Base-by-base conservation (phyloP, 2,797 vertebrate species). In the Aeoliscus strigatus region DNA sequence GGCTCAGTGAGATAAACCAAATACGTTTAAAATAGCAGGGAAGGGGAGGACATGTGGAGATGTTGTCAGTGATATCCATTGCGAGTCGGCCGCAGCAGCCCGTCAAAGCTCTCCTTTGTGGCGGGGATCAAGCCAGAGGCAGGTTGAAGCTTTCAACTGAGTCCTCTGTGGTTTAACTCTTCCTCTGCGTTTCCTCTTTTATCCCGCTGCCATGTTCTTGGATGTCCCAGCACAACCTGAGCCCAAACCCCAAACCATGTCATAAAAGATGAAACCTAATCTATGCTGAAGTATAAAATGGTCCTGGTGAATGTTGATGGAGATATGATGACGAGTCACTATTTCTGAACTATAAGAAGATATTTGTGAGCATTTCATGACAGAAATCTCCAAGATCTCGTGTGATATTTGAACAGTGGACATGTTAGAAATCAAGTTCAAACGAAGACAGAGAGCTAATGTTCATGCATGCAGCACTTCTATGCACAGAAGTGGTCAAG, bases 81-180 rank as follows among this genome's bases (percentile, higher is more conserved):
- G 77, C 73, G 69, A 76, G 60, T 43, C 14, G 27, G 39, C n/a
- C 14, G 26, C 59, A 75, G 73, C 78, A 66, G 51, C 64, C 69
- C 68, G 67, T 86, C 75, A 85, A 85, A 85, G 83, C 70, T 51
- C 23, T 58, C 60, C 69, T 77, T 80, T 79, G 77, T 81, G 57
- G 25, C 67, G 25, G 43, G 65, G 66, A 78, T 79, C 68, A 74
- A 40, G 57, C 47, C 46, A 60, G 62, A 64, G 69, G 70, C 76
- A 74, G 77, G 70, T 75, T 69, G 58, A 64, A 46, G 60, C 66
- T 70, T 71, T 77, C 65, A 51, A 59, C 53, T 21, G 33, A 62
- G 51, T 65, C 40, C 41, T 55, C 67, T 72, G 72, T 39, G 72
- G 70, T 80, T 79, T 73, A n/a, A 59, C 41, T 63, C 70, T 71